These are phyloP conservation scores for Drosophila rubida DNA, from an alignment of 2,888 invertebrate species.

Conservation along the genomic window DNA sequence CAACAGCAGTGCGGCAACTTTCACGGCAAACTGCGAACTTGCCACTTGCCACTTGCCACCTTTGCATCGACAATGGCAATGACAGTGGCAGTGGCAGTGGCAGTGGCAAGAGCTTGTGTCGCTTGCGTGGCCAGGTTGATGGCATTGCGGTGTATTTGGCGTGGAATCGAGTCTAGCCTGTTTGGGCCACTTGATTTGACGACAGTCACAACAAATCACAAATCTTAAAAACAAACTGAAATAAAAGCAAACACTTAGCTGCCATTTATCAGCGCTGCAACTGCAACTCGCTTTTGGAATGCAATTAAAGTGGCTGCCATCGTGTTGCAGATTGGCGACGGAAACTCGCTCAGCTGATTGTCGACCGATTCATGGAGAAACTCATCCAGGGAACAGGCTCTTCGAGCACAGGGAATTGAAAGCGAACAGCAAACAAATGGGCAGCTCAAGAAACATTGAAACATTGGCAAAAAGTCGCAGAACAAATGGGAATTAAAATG, in stretches of 20 bases:
- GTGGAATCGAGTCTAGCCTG: constrained; percentile 63
- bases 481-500: too few species aligned
- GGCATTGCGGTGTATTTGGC: constrained; percentile 40
- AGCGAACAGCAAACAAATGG: not conserved
- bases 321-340: not conserved
- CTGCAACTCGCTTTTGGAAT: constrained; percentile 8
- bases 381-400: constrained; percentile 1
- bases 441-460: too few species aligned
- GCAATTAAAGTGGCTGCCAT: constrained; percentile 1
- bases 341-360: not conserved
- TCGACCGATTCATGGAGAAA: constrained; percentile 36
- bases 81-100: constrained; percentile 14
- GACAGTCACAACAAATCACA: constrained; percentile 20
- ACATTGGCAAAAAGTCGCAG: too few species aligned
- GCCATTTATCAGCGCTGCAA: constrained; percentile 34
- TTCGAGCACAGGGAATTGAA: not conserved
- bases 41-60: constrained; percentile 48
- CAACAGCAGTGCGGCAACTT: constrained; percentile 35
- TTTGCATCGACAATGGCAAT: constrained; percentile 25
- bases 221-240: not conserved
- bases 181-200: constrained; percentile 44
- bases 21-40: constrained; percentile 38
- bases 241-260: constrained; percentile 16
- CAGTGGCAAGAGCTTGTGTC: constrained; percentile 6
- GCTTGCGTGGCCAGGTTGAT: constrained; percentile 34